Evolutionary conservation across 2,888 invertebrate species (phyloP).

Genomic region (Meteorus colon): DNA sequence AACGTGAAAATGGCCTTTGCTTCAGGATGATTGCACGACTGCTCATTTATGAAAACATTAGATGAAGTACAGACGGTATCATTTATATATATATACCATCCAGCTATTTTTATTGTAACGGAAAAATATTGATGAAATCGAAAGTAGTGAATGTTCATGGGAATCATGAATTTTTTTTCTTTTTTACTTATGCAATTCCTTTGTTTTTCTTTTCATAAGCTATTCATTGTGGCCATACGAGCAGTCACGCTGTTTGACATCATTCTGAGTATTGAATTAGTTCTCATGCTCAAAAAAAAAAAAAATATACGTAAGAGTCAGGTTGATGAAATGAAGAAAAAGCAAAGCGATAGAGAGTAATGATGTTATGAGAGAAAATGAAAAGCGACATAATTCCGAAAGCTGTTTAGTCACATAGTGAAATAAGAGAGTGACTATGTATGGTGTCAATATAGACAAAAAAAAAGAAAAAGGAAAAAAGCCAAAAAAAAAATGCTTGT

Average conservation of each 20-base stretch:
- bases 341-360: neutral
- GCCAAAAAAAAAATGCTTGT: slow-evolving; percentile 12
- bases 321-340: neutral
- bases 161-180: neutral
- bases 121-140: neutral
- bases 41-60: neutral
- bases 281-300: neutral
- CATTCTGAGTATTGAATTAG: neutral
- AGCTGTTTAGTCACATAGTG: slow-evolving; percentile 32
- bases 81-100: neutral
- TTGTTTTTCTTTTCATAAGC: neutral
- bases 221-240: neutral
- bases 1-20: slow-evolving; percentile 48
- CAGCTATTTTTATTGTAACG: neutral
- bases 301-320: neutral
- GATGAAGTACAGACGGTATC: slow-evolving; percentile 2
- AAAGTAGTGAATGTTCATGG: neutral
- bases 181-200: neutral
- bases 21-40: slow-evolving; percentile 41
- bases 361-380: neutral
- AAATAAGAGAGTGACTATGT: slow-evolving; percentile 17
- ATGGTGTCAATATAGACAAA: slow-evolving; percentile 30
- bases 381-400: neutral
- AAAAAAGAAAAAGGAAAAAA: neutral
- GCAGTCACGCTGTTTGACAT: neutral